Percentiles rank a stretch among this genome's conserved stretches.
Evolutionary conservation across 2,113 vertebrate species (phyloP).

Genomic region (Phylloscopus trochiloides): DNA sequence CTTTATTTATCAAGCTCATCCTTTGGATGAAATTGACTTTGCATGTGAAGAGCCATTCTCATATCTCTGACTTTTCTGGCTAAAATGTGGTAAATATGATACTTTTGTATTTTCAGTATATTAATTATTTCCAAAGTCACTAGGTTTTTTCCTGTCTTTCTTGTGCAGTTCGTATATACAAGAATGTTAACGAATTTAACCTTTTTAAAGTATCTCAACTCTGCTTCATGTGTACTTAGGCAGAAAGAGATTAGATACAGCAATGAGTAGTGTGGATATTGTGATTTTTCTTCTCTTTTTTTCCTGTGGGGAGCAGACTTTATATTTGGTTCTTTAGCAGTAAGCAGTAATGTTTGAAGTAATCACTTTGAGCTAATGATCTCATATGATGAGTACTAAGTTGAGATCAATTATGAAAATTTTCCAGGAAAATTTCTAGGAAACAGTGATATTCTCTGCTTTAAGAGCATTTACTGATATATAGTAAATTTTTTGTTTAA

Average conservation of each 20-base stretch:
- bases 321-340: background rate
- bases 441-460: background rate
- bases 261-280: background rate
- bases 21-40: background rate
- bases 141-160: background rate
- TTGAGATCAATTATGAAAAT: background rate
- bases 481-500: background rate
- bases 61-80: background rate
- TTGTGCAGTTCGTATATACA: background rate
- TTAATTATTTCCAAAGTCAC: background rate
- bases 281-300: background rate
- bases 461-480: background rate
- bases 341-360: background rate
- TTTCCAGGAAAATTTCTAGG: background rate
- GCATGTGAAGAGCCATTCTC: background rate
- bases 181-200: background rate
- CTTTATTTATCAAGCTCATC: background rate
- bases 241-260: background rate
- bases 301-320: background rate
- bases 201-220: background rate
- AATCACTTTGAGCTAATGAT: background rate
- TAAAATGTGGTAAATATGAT: background rate
- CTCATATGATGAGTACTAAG: background rate
- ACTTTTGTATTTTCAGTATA: background rate
- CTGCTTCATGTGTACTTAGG: background rate